These are phyloP conservation scores for Eurytoma adleriae DNA, from an alignment of 2,888 invertebrate genomes.

Conservation along the genomic window DNA sequence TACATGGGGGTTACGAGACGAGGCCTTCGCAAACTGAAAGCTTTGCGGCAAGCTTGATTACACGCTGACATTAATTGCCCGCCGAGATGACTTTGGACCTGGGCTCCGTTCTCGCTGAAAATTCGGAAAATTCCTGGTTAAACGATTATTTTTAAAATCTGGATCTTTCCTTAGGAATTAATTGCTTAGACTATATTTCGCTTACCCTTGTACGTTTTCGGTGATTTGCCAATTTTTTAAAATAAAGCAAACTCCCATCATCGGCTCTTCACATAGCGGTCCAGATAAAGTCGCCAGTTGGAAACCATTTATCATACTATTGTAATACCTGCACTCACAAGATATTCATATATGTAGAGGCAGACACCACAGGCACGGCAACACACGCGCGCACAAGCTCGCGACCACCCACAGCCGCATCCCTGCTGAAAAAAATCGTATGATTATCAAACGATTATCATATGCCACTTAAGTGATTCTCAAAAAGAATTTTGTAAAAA, in stretches of 20 bases:
- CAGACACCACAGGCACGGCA: too few relatives aligned
- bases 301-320: constrained; percentile 90
- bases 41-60: constrained; percentile 91
- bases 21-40: constrained; percentile 92
- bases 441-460: too few relatives aligned
- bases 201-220: constrained; percentile 62
- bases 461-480: too few relatives aligned
- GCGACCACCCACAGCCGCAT: too few relatives aligned
- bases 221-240: constrained; percentile 87
- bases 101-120: constrained; percentile 40
- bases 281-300: constrained; percentile 92
- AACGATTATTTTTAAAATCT: background rate
- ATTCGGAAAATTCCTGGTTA: background rate
- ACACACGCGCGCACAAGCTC: too few relatives aligned
- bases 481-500: too few relatives aligned
- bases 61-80: constrained; percentile 95
- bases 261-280: constrained; percentile 97
- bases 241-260: constrained; percentile 95
- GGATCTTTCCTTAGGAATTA: too few relatives aligned
- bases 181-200: background rate
- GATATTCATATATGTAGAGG: background rate
- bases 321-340: constrained; percentile 77
- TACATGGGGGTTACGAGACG: constrained; percentile 98
- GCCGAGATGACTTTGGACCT: constrained; percentile 77
- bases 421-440: too few relatives aligned